Base-by-base conservation (phyloP, 2,888 invertebrate genomes). In the Carcina quercana region DNA sequence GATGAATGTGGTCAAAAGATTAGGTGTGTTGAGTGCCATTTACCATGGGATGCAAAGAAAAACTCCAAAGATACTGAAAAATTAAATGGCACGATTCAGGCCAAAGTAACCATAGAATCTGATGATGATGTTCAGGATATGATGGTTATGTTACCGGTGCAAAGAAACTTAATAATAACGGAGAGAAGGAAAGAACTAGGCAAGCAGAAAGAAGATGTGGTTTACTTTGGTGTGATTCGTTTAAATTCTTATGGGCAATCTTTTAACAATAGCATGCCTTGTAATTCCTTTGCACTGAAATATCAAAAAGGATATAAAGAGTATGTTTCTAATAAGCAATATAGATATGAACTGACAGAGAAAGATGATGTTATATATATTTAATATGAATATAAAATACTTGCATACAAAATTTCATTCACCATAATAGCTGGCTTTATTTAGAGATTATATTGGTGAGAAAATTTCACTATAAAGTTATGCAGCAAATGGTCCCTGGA, bases 11-110 rank as follows among this genome's bases (percentile, higher is more conserved):
- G 71, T 15, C 73, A 83, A 5, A 70, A 57, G 19, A 75, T 86
- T 7, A 56, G 86, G 14, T 87, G 87, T 43, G 66, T 71, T 1
- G 74, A 85, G 43, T 87, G 87, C 32, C 67, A 74, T 26, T 59
- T 86, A 11, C 85, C 86, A 11, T 43, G 47, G 61, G 14, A 33
- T 50, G 1, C 56, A 49, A 44, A 1, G 45, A 46, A 3, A 42
- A 46, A n/a, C 2, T 24, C 29, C 3, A 28, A 38, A 13, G 19
- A 41, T 1, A 44, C 44, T 15, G 47, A n/a, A n/a, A n/a, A n/a
- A n/a, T n/a, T 67, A 2, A 80, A 80, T 35, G 82, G 80, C 0
- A 74, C 73, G 0, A 71, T 83, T n/a, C 83, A 83, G 50, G 71
- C 78, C 0, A 83, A 82, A 52, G 73, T 79, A 0, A 72, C 64